Evolutionary conservation across 2,797 vertebrate genomes (phyloP), one percentile per base, ranked within the genome.

Genomic region (Pangasius mekongensis): DNA sequence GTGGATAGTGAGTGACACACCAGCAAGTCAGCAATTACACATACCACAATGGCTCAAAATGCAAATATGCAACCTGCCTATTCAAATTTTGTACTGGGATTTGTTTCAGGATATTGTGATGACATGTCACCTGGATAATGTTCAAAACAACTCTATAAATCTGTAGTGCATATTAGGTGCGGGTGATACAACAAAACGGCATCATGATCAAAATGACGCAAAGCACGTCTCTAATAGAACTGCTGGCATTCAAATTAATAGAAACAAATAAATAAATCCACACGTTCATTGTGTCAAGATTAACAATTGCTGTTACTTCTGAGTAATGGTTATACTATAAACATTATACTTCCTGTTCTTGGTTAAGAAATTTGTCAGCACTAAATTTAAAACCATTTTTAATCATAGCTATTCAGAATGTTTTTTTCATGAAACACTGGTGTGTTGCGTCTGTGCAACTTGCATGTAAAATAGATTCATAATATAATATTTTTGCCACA

Each of bases 201-300:
- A 30, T 54, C 30, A 97, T 96, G 96, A 96, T 94, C 95, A 96
- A 95, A 95, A 97, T 94, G 94, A 95, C 96, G 86, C 58, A 52
- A 62, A 20, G 39, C 5, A 3, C 36, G 27, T 62, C 56, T 82
- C 58, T 82, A 82, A 82, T 36, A 56, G 54, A 39, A 58, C 13
- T 36, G 30, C 24, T 39, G 54, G 56, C 33, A 13, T 60, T 60
- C 14, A 58, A 81, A 81, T 27, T 13, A 2, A 52, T 9, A 60
- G 2, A 58, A 24, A 77, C 18, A 56, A 14, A 43, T n/a, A 14
- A 49, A 83, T n/a, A 39, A 64, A 83, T 43, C 36, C 6, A 43
- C 2, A 43, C 10, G 3, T 39, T 39, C 36, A 78, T 16, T 36
- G 8, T 58, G 54, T 22, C n/a, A 36, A 3, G 78, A 27, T 1